Conservation (phyloP, 2,888 invertebrate species). For the Drosophila incognita region DNA sequence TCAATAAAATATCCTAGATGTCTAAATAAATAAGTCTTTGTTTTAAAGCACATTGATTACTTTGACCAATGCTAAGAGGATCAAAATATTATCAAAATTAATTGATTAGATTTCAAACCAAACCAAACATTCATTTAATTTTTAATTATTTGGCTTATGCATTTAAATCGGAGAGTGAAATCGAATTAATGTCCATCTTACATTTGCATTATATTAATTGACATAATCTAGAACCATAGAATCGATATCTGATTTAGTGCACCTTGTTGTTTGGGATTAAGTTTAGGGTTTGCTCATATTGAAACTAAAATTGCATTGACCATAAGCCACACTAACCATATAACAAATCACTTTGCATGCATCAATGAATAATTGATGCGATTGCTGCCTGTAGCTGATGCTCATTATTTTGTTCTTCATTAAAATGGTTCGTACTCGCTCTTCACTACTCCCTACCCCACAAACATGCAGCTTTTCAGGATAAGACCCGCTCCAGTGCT, state of each 20-base stretch:
- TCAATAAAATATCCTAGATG: conserved; percentile 3
- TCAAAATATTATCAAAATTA: not conserved
- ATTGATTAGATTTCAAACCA: not conserved
- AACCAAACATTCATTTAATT: not conserved
- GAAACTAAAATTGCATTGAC: not conserved
- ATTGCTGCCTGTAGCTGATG: conserved; percentile 25
- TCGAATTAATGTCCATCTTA: not conserved
- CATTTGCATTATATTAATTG: not conserved
- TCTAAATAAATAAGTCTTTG: not conserved
- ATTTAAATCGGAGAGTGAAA: not conserved
- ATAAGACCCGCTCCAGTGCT: conserved; percentile 99
- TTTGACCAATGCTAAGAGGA: not conserved
- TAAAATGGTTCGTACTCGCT: conserved; percentile 73
- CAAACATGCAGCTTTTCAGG: conserved; percentile 94
- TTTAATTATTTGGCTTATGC: too few relatives aligned
- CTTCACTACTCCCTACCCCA: conserved; percentile 41
- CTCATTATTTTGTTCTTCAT: conserved; percentile 66
- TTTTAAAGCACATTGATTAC: not conserved
- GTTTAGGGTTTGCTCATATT: not conserved
- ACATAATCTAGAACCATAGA: not conserved
- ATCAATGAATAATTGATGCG: conserved; percentile 2
- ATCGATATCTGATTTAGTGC: not conserved
- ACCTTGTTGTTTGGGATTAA: not conserved
- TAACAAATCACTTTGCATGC: conserved; percentile 10
- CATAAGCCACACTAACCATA: conserved; percentile 10